phyloP scores from a whole-genome alignment of 1,140 invertebrate species.

The Hydropsyche tenuis region DNA sequence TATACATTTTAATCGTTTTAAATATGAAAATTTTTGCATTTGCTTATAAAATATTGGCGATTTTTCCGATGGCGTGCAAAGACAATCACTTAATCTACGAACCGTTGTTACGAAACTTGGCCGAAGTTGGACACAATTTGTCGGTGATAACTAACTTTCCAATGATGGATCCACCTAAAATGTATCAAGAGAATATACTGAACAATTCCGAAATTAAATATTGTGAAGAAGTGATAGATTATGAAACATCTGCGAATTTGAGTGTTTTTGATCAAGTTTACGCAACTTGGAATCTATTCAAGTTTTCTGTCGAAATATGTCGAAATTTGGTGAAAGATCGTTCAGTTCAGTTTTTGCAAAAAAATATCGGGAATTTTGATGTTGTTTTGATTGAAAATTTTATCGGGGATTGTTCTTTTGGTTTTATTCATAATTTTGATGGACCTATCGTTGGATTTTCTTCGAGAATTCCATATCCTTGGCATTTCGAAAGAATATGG shows the following conservation, averaged over 20 bases:
- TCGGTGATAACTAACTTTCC: constrained; percentile 73
- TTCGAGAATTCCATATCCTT: constrained; percentile 67
- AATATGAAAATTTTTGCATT: background rate
- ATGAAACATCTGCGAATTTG: background rate
- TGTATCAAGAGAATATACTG: constrained; percentile 66
- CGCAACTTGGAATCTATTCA: background rate
- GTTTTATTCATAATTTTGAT: constrained; percentile 64
- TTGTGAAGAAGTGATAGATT: background rate
- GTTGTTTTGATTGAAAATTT: constrained; percentile 68
- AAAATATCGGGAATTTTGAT: constrained; percentile 63
- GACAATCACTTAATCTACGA: constrained; percentile 75
- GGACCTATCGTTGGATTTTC: constrained; percentile 66
- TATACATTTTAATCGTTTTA: background rate
- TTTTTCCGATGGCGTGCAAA: constrained; percentile 69
- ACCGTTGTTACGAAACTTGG: constrained; percentile 69
- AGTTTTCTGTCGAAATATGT: background rate
- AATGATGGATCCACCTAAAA: constrained; percentile 57
- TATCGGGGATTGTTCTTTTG: constrained; percentile 68
- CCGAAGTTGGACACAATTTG: constrained; percentile 69
- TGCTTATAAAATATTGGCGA: constrained; percentile 66
- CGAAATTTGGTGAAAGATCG: background rate
- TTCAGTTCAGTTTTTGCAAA: constrained; percentile 61
- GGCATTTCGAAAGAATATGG: constrained; percentile 64
- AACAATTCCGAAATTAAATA: constrained; percentile 45
- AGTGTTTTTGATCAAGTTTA: background rate